phyloP scores from a whole-genome alignment of 2,113 vertebrate genomes.

The Callorhinus ursinus region DNA sequence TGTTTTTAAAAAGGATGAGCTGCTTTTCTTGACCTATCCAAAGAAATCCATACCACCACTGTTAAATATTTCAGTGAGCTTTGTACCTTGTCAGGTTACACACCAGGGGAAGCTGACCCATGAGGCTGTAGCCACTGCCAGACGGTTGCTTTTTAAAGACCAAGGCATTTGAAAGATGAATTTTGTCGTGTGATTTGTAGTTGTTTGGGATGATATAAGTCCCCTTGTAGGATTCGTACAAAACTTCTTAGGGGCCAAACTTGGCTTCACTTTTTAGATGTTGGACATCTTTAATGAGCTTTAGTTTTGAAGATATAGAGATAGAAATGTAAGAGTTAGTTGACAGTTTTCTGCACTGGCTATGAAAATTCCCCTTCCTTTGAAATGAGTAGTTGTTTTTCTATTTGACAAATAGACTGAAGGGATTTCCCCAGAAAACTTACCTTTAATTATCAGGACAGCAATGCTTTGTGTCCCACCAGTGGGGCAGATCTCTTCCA shows the following conservation, averaged over 20 bases:
- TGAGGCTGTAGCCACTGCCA: not conserved
- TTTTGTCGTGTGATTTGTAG: slow-evolving; percentile 36
- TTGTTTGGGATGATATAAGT: not conserved
- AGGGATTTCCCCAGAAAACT: slow-evolving; percentile 78
- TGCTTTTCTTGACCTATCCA: slow-evolving; percentile 72
- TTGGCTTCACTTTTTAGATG: slow-evolving; percentile 48
- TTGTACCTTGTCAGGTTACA: slow-evolving; percentile 80
- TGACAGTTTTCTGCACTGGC: slow-evolving; percentile 72
- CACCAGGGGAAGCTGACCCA: slow-evolving; percentile 35
- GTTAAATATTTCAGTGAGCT: slow-evolving; percentile 80
- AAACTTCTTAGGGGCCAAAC: not conserved
- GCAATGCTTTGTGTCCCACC: not conserved
- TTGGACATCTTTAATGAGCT: not conserved
- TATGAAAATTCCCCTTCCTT: slow-evolving; percentile 78
- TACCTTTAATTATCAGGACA: slow-evolving; percentile 55
- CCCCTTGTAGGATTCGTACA: not conserved
- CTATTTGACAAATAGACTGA: slow-evolving; percentile 75
- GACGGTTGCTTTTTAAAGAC: not conserved
- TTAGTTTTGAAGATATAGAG: slow-evolving; percentile 50
- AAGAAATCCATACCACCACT: slow-evolving; percentile 66
- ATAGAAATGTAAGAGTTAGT: slow-evolving; percentile 62
- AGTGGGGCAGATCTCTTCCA: not conserved
- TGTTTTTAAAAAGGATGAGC: slow-evolving; percentile 60
- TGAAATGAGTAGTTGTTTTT: slow-evolving; percentile 81
- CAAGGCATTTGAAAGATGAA: not conserved